Conservation (phyloP, 2,888 invertebrate species). For the Sinelater perroti region DNA sequence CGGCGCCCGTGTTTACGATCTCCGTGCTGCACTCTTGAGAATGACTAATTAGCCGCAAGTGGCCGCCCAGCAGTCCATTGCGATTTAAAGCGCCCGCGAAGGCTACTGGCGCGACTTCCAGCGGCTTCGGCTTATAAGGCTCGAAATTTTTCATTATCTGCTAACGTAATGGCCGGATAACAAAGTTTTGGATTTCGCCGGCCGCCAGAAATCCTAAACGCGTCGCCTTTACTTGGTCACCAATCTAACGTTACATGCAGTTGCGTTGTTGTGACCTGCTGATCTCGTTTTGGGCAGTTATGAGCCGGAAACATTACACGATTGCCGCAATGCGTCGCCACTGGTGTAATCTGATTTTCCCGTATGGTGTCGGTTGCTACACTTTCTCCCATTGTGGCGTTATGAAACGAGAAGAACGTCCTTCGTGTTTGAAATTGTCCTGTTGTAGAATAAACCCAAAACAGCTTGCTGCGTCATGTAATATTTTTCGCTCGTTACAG, state of each 20-base stretch:
- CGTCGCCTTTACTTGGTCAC: too few species aligned
- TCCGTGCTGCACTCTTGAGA: neutral
- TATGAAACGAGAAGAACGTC: conserved; percentile 16
- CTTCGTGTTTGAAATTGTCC: conserved; percentile 2
- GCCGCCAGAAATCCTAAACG: neutral
- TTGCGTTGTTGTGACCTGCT: neutral
- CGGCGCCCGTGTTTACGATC: neutral
- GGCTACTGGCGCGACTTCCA: too few species aligned
- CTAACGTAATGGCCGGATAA: too few species aligned
- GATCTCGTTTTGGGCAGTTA: conserved; percentile 12
- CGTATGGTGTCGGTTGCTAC: conserved; percentile 2
- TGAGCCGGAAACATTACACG: conserved; percentile 23
- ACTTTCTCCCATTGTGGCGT: conserved; percentile 29
- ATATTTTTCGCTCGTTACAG: too few species aligned
- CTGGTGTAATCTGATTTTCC: conserved; percentile 25
- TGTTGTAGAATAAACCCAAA: conserved; percentile 1
- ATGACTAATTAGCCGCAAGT: conserved; percentile 2
- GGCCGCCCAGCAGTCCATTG: neutral
- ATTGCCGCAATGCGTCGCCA: conserved; percentile 17
- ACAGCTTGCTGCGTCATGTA: too few species aligned
- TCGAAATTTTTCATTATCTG: too few species aligned
- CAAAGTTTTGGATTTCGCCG: neutral
- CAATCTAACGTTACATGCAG: conserved; percentile 8
- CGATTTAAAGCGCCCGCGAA: too few species aligned
- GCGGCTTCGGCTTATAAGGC: too few species aligned